Percentiles rank a stretch among this genome's conserved stretches.
Conservation (phyloP, 2,113 vertebrate genomes). For the Thamnaconus septentrionalis region DNA sequence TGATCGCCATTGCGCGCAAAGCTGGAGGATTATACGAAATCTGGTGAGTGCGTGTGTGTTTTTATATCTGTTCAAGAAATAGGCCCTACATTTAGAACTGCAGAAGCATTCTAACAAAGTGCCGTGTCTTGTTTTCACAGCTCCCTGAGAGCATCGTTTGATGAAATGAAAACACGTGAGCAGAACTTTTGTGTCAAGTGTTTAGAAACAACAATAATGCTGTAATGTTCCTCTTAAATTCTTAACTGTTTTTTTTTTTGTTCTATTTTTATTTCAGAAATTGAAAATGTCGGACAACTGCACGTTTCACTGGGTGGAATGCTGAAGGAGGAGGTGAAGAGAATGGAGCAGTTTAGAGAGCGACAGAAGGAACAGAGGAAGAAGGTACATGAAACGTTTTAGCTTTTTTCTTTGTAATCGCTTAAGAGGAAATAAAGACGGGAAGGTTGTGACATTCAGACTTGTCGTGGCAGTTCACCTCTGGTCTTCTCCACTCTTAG, state of each 20-base stretch:
- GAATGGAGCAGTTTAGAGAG: slow-evolving; percentile 90
- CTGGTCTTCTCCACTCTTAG: slow-evolving; percentile 61
- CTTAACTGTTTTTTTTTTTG: neutral
- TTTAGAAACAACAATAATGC: neutral
- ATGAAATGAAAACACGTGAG: slow-evolving; percentile 91
- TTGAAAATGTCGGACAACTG: slow-evolving; percentile 87
- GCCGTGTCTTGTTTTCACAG: slow-evolving; percentile 65
- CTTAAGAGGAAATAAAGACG: slow-evolving; percentile 18
- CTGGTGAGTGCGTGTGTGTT: slow-evolving; percentile 70
- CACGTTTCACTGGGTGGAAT: slow-evolving; percentile 86
- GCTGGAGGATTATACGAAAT: slow-evolving; percentile 88
- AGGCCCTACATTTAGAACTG: neutral
- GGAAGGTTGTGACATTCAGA: neutral
- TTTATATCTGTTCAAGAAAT: neutral
- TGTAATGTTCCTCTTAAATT: neutral
- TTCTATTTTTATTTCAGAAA: slow-evolving; percentile 75
- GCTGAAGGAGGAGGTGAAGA: slow-evolving; percentile 87
- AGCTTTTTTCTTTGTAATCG: neutral
- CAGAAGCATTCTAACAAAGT: too few species aligned
- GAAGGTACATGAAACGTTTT: slow-evolving; percentile 75
- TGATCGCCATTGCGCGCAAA: slow-evolving; percentile 88
- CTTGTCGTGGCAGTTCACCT: too few species aligned
- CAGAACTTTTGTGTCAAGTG: neutral
- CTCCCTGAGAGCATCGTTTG: slow-evolving; percentile 86
- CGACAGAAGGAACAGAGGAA: slow-evolving; percentile 93